Conservation (phyloP, 2,797 vertebrate genomes). For the Rhinogobio ventralis region DNA sequence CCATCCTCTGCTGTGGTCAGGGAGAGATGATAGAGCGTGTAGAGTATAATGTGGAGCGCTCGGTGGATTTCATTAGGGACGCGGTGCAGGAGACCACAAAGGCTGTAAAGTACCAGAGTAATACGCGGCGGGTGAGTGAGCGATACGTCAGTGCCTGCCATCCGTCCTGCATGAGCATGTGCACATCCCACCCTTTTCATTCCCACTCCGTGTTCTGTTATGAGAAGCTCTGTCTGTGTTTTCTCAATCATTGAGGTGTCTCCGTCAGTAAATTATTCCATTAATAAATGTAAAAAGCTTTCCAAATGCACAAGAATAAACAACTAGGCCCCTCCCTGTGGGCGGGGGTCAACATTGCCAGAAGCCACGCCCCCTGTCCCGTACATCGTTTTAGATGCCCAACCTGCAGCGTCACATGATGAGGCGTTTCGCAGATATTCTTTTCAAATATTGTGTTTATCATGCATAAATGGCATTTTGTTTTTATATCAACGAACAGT, state of each 20-base stretch:
- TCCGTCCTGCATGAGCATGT: background rate
- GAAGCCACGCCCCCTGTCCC: background rate
- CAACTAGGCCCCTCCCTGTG: background rate
- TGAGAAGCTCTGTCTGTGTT: background rate
- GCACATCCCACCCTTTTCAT: background rate
- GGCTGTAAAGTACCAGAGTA: slow-evolving; percentile 96
- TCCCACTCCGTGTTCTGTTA: background rate
- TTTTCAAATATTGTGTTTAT: no score
- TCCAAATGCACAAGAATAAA: background rate
- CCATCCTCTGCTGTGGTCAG: slow-evolving; percentile 65
- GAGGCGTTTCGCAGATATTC: no score
- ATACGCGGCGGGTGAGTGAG: slow-evolving; percentile 86
- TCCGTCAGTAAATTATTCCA: no score
- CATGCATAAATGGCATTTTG: no score
- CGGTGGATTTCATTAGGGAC: slow-evolving; percentile 92
- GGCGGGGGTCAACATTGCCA: background rate
- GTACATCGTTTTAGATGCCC: no score
- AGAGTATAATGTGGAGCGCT: slow-evolving; percentile 93
- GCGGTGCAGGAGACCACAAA: slow-evolving; percentile 95
- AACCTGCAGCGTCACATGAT: no score
- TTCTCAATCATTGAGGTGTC: background rate
- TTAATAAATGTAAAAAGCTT: background rate
- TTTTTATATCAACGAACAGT: no score
- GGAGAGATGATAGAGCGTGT: slow-evolving; percentile 95
- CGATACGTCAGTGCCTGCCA: background rate